phyloP scores from a whole-genome alignment of 1,140 invertebrate genomes.

The Penaeus japonicus region DNA sequence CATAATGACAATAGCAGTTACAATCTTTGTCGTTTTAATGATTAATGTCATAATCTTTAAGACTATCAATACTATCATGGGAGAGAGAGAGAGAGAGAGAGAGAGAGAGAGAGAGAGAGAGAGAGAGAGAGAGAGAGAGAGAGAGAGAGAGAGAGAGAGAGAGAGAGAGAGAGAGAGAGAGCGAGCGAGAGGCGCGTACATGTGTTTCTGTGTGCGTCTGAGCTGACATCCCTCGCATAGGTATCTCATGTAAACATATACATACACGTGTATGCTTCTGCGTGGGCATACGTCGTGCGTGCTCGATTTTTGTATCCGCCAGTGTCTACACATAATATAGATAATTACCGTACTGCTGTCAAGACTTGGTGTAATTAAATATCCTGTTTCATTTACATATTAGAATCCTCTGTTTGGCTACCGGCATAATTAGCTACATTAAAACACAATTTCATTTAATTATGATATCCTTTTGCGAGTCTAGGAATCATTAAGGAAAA shows the following conservation, averaged over 20 bases:
- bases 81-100: neutral
- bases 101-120: neutral
- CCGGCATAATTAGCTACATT: too few relatives aligned
- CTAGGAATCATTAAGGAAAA: too few relatives aligned
- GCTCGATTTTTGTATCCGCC: neutral
- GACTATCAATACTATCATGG: neutral
- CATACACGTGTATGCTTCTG: neutral
- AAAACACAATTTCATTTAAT: too few relatives aligned
- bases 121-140: neutral
- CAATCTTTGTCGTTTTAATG: neutral
- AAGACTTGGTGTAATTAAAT: too few relatives aligned
- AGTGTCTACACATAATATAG: neutral
- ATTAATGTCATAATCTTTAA: neutral
- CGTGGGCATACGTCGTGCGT: neutral
- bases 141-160: constrained; percentile 18
- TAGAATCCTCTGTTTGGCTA: too few relatives aligned
- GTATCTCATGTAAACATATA: neutral
- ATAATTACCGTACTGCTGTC: too few relatives aligned
- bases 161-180: constrained; percentile 8
- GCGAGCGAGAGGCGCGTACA: neutral
- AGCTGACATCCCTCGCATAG: neutral
- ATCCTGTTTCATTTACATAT: too few relatives aligned
- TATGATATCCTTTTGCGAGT: too few relatives aligned
- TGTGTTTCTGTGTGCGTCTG: too few relatives aligned
- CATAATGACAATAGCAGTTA: neutral